phyloP scores from a whole-genome alignment of 2,113 vertebrate genomes.

The Chaetodon trifascialis region DNA sequence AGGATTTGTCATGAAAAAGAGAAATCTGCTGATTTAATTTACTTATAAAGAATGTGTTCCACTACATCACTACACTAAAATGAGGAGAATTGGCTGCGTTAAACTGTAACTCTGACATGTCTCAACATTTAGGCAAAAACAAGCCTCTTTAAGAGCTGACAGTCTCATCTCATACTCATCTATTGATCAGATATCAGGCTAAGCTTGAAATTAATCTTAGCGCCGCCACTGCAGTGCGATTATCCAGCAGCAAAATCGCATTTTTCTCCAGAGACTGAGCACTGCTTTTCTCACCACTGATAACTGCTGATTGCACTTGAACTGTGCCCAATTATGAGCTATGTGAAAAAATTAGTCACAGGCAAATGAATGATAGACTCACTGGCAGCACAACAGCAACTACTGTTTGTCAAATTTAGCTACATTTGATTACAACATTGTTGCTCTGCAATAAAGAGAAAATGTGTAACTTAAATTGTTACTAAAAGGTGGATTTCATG shows the following conservation, averaged over 20 bases:
- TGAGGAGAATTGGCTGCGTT: background rate
- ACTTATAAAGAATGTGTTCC: background rate
- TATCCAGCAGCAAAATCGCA: constrained; percentile 6
- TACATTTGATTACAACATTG: constrained; percentile 48
- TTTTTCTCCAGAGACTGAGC: constrained; percentile 14
- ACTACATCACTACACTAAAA: background rate
- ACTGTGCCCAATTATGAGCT: constrained; percentile 47
- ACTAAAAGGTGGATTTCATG: constrained; percentile 18
- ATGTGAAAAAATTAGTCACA: constrained; percentile 46
- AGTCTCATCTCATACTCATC: constrained; percentile 26
- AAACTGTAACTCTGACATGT: constrained; percentile 1
- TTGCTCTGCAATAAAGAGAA: constrained; percentile 40
- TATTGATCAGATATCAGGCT: constrained; percentile 42
- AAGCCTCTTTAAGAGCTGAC: background rate
- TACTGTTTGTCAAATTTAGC: constrained; percentile 42
- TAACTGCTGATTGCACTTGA: constrained; percentile 51
- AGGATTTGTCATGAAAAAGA: constrained; percentile 6
- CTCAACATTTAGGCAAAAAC: constrained; percentile 16
- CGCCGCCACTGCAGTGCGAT: constrained; percentile 16
- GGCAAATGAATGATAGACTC: constrained; percentile 40
- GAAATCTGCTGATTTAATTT: constrained; percentile 16
- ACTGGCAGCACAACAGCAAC: constrained; percentile 27
- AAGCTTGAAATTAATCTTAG: constrained; percentile 33
- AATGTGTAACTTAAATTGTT: constrained; percentile 26
- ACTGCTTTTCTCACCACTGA: constrained; percentile 23